Base-by-base conservation (phyloP, 2,113 vertebrate species). In the Gambusia holbrooki region DNA sequence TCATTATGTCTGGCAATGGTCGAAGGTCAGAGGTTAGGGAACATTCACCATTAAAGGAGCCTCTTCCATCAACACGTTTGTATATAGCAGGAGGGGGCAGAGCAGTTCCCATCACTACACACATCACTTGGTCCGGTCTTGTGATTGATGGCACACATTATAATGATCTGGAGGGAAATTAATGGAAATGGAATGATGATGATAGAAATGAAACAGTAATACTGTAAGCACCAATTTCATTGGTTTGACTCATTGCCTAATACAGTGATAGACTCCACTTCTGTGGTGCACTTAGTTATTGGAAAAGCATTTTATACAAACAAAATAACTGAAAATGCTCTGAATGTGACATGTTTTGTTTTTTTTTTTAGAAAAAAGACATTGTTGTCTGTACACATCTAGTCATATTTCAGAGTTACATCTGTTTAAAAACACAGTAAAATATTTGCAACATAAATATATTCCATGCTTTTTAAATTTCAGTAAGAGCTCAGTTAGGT, bases 11-110 rank as follows among this genome's bases (percentile, higher is more conserved):
- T 89, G 81, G 81, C 83, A 79, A 62, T 12, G 83, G 88, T 87
- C 87, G 88, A 73, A 88, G 86, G 80, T 89, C 80, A 76, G 71
- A 81, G 90, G 90, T 92, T 3, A 82, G 75, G 66, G 81, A 77
- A 89, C 77, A 79, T 81, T 86, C n/a, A 8, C 81, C 80, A 89
- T 92, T 88, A 83, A 74, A 80, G 79, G 71, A 90, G 75, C 62
- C 87, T 86, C 77, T 67, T 89, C 92, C 90, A 90, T 93, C 92
- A 92, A 90, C 92, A 91, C 78, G 6, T 92, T 86, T 91, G 89
- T 84, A 91, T 93, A 84, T 87, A 75, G 40, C 65, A 86, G 86
- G 75, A 84, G 80, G 74, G 69, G 69, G 69, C 71, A 22, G 48
- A 74, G 58, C 12, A 25, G 68, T 81, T 84, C 78, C 83, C 79